These are phyloP conservation scores for Trachelipus rathkii DNA, from an alignment of 1,140 invertebrate species.

Conservation along the genomic window DNA sequence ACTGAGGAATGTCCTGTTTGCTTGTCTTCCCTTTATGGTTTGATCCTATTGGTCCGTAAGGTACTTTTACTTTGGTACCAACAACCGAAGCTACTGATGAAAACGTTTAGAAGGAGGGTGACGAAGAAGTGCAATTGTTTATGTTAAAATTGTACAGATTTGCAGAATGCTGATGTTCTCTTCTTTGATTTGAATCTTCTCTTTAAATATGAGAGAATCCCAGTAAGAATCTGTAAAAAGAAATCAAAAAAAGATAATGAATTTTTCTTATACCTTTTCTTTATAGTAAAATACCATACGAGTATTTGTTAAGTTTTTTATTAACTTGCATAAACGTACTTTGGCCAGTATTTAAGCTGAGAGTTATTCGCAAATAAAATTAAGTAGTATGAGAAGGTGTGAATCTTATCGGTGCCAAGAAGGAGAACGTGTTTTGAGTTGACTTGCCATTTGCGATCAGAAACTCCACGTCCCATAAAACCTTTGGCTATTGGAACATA, in stretches of 20 bases:
- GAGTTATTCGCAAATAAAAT: constrained; percentile 22
- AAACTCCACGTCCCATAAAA: constrained; percentile 32
- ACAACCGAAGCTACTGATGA: constrained; percentile 23
- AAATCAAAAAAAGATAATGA: neutral
- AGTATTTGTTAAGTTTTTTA: too few relatives aligned
- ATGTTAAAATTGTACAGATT: constrained; percentile 27
- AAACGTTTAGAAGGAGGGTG: constrained; percentile 28
- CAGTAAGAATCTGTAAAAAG: constrained; percentile 20
- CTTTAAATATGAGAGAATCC: constrained; percentile 26
- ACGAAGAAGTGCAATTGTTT: constrained; percentile 30
- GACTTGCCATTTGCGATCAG: constrained; percentile 31
- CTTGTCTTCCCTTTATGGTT: too few relatives aligned
- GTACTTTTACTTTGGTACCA: too few relatives aligned
- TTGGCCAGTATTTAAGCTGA: constrained; percentile 28
- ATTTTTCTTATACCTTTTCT: too few relatives aligned
- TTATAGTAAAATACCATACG: too few relatives aligned
- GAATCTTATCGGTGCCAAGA: constrained; percentile 2
- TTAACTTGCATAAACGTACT: too few relatives aligned
- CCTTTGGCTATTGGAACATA: constrained; percentile 36
- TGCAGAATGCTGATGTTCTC: constrained; percentile 14
- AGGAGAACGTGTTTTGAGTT: constrained; percentile 30
- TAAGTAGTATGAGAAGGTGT: constrained; percentile 10
- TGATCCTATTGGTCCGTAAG: too few relatives aligned
- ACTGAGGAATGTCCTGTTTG: too few relatives aligned
- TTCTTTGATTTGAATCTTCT: constrained; percentile 31